Evolutionary conservation across 2,113 vertebrate genomes (phyloP), one percentile per base, ranked within the genome.

Genomic region (Ptyas mucosa): DNA sequence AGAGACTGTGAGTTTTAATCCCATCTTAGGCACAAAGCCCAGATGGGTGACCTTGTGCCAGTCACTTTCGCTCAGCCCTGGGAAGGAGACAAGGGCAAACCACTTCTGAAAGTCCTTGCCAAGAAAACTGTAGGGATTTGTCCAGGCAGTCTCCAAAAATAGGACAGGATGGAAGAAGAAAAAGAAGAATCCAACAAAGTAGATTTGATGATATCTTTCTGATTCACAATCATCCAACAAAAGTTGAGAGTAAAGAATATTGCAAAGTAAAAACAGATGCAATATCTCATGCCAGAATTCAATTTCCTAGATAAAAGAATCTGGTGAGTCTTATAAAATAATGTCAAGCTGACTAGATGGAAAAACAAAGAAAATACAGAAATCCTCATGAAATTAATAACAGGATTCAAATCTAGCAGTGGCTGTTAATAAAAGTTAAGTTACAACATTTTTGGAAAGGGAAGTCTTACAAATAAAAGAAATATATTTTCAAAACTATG

Each of bases 161-260:
- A 69, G 5, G 64, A 15, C 64, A 69, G 29, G 64, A 69, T 15
- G 2, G 29, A 69, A 69, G 64, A 69, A 69, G 64, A 69, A n/a
- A 12, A 64, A 64, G 10, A 57, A 94, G 92, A 91, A 94, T 93
- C 94, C 64, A 92, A 0, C 75, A 89, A 69, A 53, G 92, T 93
- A 92, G 85, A 92, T 91, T 85, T 69, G 53, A 95, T 97, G 21
- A 57, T 96, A 69, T 15, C 93, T 95, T 69, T 94, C 53, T 43
- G 49, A 85, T 39, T 61, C 29, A 43, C 21, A 85, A 61, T n/a
- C 46, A 6, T 29, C 53, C 14, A 49, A 39, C 54, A 52, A 55
- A 34, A 54, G 34, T 58, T 18, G 86, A 94, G 51, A 18, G 53
- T 3, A 53, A 43, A 91, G 89, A 51, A 91, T 85, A 55, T 29